Conservation (phyloP, 2,113 vertebrate genomes). For the Ameiurus melas region DNA sequence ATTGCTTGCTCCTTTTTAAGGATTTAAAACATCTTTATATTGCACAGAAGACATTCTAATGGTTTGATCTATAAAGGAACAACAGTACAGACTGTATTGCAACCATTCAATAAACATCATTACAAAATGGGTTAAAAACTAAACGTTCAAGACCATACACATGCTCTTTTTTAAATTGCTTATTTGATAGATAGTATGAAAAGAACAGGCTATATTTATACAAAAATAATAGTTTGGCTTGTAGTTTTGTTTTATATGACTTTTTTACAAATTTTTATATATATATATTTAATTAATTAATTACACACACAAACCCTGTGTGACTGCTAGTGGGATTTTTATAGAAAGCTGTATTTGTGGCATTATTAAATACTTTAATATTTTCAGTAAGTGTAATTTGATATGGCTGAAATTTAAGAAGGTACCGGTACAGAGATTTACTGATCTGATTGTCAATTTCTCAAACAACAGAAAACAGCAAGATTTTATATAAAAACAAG, state of each 20-base stretch:
- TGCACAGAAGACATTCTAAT: slow-evolving; percentile 32
- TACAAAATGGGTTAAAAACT: slow-evolving; percentile 11
- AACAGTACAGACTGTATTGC: slow-evolving; percentile 30
- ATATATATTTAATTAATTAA: no score
- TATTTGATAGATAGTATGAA: slow-evolving; percentile 25
- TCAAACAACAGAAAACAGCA: neutral
- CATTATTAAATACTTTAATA: slow-evolving; percentile 1
- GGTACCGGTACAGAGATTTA: neutral
- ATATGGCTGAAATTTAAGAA: neutral
- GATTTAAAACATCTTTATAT: slow-evolving; percentile 20
- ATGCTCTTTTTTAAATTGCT: neutral
- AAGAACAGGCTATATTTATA: slow-evolving; percentile 29
- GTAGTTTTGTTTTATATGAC: neutral
- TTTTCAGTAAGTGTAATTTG: neutral
- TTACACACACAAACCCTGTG: neutral
- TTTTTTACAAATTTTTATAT: neutral
- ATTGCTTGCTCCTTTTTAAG: slow-evolving; percentile 48
- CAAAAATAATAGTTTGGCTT: slow-evolving; percentile 26
- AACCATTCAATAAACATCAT: slow-evolving; percentile 19
- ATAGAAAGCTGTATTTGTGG: neutral
- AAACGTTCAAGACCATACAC: slow-evolving; percentile 9
- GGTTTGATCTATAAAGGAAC: slow-evolving; percentile 24
- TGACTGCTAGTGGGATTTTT: neutral
- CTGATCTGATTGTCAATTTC: slow-evolving; percentile 16
- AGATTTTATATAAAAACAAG: neutral